Base-by-base conservation (phyloP, 1,140 invertebrate genomes). In the Nixonia krombeini region DNA sequence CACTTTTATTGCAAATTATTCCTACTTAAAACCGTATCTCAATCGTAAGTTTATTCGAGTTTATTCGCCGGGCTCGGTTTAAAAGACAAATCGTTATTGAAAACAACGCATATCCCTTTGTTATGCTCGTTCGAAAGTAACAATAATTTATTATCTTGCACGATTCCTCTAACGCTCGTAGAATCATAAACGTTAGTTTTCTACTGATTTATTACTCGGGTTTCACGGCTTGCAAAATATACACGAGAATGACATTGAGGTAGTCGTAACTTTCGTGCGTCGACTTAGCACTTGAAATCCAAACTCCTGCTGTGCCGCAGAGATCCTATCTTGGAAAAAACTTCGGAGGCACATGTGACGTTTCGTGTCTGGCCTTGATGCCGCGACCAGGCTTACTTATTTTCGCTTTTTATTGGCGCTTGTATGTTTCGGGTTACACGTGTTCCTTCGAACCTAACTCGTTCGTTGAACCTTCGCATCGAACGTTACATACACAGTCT, bases 291-390 rank as follows among this genome's bases (percentile, higher is more conserved):
- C 55, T 61, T 51, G 51, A 68, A 57, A 57, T 47, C 57, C 52
- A 51, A 68, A 68, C 65, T 68, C 65, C 65, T 57, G 57, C 65
- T n/a, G n/a, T 68, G 65, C 23, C 57, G 12, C 42, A 10, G 52
- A 68, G 65, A 68, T 68, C 47, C 46, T 68, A 68, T 68, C 65
- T 50, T 46, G 33, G 52, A 68, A 68, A 68, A 68, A 68, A 68
- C 18, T 59, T 55, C 15, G 12, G 35, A 68, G 57, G 53, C 65
- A 68, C 53, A 61, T 62, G 65, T 68, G 52, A 62, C 52, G 52
- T 26, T 31, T 56, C 47, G 31, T 2, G 51, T 50, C 50, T 67
- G 64, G 56, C 52, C 57, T 61, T 67, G 56, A 55, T 59, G n/a
- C n/a, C n/a, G 44, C 42, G 47, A 65, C 42, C 33, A 41, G 49